Evolutionary conservation across 2,888 invertebrate species (phyloP), one percentile per base, ranked within the genome.

Genomic region (Caenorhabditis sp.): DNA sequence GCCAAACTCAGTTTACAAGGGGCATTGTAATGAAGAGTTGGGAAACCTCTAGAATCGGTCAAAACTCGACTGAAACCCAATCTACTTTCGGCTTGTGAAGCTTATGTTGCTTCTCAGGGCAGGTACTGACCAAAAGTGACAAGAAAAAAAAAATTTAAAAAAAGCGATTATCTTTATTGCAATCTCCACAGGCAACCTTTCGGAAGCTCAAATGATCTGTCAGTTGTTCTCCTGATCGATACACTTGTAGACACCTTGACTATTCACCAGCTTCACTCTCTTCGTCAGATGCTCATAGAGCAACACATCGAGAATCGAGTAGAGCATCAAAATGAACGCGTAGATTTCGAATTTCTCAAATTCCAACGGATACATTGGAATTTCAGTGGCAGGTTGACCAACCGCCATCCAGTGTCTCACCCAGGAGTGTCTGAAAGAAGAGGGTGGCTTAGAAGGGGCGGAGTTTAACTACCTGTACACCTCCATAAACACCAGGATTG

Each of bases 241-340:
- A 44, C 79, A 79, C 44, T 69, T 79, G 49, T 83, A 83, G 31
- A 75, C 68, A 24, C 83, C 83, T 64, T 83, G 58, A 74, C 83
- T 83, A 10, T 61, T 58, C 24, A 68, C 64, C n/a, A 74, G 28
- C 44, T 44, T 26, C 12, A 84, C 56, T 0, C 35, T 47, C 22
- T 41, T 54, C 14, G 49, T 24, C 16, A 75, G 63, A 44, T 59
- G 75, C 12, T 80, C 59, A 28, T 70, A 70, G 41, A 79, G 28
- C 12, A 83, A 26, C 0, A 44, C 22, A 12, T 80, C 79, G 10
- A 69, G 10, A 26, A 75, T 28, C 12, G 79, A 56, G 10, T 75
- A 44, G 44, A 83, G 66, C 12, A 83, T 63, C 8, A 74, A n/a
- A 10, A 74, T 8, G 49, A 83, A 74, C 0, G 82, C 68, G 35